Evolutionary conservation across 1,140 invertebrate species (phyloP).

Genomic region (Andrena cerasifolii): DNA sequence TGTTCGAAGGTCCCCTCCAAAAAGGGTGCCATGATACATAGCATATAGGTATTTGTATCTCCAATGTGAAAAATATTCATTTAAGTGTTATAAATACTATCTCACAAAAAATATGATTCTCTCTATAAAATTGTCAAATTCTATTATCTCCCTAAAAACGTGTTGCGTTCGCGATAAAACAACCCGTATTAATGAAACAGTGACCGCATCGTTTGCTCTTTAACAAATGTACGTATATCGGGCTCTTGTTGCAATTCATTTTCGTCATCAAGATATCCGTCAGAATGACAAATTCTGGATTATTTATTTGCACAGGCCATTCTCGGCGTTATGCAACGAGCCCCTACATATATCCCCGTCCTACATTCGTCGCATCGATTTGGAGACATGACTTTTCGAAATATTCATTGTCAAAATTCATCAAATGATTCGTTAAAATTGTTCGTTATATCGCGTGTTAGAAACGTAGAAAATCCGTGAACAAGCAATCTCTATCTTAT

Average conservation of each 20-base stretch:
- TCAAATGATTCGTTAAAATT: constrained; percentile 53
- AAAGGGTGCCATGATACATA: constrained; percentile 40
- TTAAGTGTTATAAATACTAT: constrained; percentile 73
- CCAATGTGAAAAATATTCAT: constrained; percentile 74
- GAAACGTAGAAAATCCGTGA: constrained; percentile 49
- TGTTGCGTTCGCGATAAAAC: constrained; percentile 48
- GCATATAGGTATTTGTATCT: constrained; percentile 52
- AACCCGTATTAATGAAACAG: constrained; percentile 28
- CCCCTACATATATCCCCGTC: constrained; percentile 29
- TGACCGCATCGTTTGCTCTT: constrained; percentile 4
- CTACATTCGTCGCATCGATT: constrained; percentile 12
- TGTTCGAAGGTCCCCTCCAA: constrained; percentile 70
- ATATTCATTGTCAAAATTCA: constrained; percentile 37
- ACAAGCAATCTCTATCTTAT: constrained; percentile 8
- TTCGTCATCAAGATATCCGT: neutral
- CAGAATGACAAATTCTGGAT: neutral
- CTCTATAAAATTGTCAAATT: constrained; percentile 72
- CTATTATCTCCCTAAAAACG: constrained; percentile 62
- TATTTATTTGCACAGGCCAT: neutral
- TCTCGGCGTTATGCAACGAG: neutral
- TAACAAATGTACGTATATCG: neutral
- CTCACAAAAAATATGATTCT: constrained; percentile 80
- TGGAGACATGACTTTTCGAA: constrained; percentile 16
- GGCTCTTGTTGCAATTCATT: neutral
- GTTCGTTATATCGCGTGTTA: constrained; percentile 37